Conservation (phyloP, 2,888 invertebrate species). For the Eristalis pertinax region DNA sequence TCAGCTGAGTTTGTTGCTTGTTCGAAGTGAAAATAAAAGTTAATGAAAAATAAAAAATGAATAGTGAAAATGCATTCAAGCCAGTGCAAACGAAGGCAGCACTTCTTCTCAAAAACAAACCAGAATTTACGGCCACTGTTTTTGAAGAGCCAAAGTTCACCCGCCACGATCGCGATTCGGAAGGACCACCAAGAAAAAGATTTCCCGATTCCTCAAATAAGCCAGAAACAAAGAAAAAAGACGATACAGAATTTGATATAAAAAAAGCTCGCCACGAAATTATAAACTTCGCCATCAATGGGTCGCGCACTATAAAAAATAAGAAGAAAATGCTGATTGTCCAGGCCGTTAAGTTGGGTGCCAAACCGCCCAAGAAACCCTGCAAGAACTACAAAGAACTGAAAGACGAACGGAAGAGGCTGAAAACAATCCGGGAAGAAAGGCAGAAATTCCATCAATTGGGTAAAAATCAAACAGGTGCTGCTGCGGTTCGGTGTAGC, state of each 20-base stretch:
- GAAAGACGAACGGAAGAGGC: conserved; percentile 84
- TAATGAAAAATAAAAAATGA: conserved; percentile 14
- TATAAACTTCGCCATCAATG: conserved; percentile 90
- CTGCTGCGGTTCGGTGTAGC: conserved; percentile 82
- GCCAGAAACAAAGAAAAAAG: conserved; percentile 7
- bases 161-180: not conserved
- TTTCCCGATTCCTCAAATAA: not conserved
- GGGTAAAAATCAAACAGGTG: conserved; percentile 85
- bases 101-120: conserved; percentile 74
- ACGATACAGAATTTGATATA: conserved; percentile 84
- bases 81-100: conserved; percentile 79
- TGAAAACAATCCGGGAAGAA: conserved; percentile 82
- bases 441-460: conserved; percentile 82
- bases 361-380: conserved; percentile 88
- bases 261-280: conserved; percentile 91
- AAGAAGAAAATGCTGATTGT: conserved; percentile 91
- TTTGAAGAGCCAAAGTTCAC: conserved; percentile 75
- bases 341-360: conserved; percentile 90
- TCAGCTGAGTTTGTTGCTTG: not conserved
- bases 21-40: not conserved
- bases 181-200: not conserved
- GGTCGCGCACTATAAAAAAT: conserved; percentile 85
- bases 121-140: conserved; percentile 76
- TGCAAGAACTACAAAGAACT: conserved; percentile 89
- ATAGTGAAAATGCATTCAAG: conserved; percentile 73